These are phyloP conservation scores for Drosophila histrio DNA, from an alignment of 2,888 invertebrate genomes.

Conservation along the genomic window DNA sequence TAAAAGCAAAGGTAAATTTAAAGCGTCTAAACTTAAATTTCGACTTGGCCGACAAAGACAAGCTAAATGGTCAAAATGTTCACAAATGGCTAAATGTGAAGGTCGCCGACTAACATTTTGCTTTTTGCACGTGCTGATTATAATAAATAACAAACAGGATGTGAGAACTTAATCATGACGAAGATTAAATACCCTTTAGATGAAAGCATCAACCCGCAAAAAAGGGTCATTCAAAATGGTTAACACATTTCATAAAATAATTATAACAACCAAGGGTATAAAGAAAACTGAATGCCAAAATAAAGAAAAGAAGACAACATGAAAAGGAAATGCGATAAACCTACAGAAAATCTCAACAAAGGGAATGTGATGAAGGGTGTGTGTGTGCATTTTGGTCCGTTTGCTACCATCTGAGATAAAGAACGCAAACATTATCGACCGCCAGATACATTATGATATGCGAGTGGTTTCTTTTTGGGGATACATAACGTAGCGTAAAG, in stretches of 20 bases:
- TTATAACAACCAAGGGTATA: conserved; percentile 15
- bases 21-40: background rate
- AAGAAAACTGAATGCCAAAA: background rate
- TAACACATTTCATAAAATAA: conserved; percentile 12
- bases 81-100: conserved; percentile 3
- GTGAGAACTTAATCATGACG: conserved; percentile 7
- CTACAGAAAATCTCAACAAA: conserved; percentile 17
- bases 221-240: conserved; percentile 14
- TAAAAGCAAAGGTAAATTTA: conserved; percentile 6
- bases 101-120: background rate
- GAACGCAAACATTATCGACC: conserved; percentile 26
- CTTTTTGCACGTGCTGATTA: conserved; percentile 10
- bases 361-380: conserved; percentile 8
- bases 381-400: conserved; percentile 10
- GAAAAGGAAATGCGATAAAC: conserved; percentile 32
- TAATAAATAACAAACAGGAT: conserved; percentile 3
- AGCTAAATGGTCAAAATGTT: conserved; percentile 1
- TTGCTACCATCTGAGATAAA: conserved; percentile 18
- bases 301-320: conserved; percentile 8
- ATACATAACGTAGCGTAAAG: background rate
- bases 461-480: background rate
- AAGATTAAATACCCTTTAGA: conserved; percentile 17
- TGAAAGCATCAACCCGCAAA: background rate
- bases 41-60: background rate
- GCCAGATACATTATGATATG: conserved; percentile 22